phyloP scores from a whole-genome alignment of 2,797 vertebrate species.

The Salarias fasciatus region DNA sequence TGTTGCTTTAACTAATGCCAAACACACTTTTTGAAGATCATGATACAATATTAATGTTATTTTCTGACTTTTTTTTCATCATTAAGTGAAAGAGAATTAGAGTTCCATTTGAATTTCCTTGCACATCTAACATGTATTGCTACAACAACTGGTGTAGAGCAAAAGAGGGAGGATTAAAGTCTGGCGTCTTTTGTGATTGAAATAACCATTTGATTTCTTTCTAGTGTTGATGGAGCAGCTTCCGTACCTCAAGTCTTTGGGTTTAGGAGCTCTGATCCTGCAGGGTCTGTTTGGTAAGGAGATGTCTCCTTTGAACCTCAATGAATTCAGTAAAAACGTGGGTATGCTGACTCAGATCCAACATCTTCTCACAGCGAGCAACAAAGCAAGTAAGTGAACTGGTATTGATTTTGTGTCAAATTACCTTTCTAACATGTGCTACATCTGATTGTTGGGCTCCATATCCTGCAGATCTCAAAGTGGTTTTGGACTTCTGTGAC shows the following conservation, averaged over 20 bases:
- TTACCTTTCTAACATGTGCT: neutral
- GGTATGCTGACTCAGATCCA: slow-evolving; percentile 67
- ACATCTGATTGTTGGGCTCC: neutral
- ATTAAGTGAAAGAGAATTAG: too few species aligned
- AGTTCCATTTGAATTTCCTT: too few species aligned
- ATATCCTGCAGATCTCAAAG: slow-evolving; percentile 70
- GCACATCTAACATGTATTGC: too few species aligned
- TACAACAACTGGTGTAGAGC: too few species aligned
- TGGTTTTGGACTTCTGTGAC: slow-evolving; percentile 80
- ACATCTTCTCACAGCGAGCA: slow-evolving; percentile 73
- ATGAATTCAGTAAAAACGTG: slow-evolving; percentile 19
- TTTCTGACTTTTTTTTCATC: too few species aligned
- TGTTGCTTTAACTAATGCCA: too few species aligned
- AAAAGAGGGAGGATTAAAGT: too few species aligned
- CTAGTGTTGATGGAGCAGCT: slow-evolving; percentile 74
- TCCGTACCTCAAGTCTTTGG: slow-evolving; percentile 73
- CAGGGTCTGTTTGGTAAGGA: slow-evolving; percentile 67
- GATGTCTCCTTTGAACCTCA: slow-evolving; percentile 54
- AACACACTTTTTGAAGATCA: too few species aligned
- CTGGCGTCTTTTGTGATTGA: too few species aligned
- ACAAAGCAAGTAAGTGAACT: slow-evolving; percentile 65
- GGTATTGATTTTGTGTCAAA: neutral
- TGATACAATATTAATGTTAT: too few species aligned
- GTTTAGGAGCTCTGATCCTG: slow-evolving; percentile 78
- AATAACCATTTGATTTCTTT: slow-evolving; percentile 1